Base-by-base conservation (phyloP, 2,888 invertebrate genomes). In the Ichneumoninae sp. region DNA sequence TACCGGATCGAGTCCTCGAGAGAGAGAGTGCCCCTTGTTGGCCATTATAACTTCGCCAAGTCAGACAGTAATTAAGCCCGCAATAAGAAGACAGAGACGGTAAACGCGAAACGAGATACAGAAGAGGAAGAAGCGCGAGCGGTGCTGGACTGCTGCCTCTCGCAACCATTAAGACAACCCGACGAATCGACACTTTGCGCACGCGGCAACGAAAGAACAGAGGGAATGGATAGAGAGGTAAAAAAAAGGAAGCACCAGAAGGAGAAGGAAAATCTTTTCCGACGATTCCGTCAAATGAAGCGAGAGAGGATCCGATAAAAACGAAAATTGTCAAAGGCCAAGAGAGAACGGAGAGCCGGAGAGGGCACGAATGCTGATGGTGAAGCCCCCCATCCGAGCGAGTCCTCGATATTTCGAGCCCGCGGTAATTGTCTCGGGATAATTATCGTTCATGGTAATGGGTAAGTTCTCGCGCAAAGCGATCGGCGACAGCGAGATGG, bases 61-160 rank as follows among this genome's bases (percentile, higher is more conserved):
- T 92, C 91, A 92, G 93, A 91, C 91, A 92, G 93, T 93, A 93
- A 93, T 93, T 93, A 93, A 93, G 93, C 93, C 92, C 89, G 93
- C 93, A 93, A 92, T 93, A 93, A 93, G 91, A 92, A 92, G 68
- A 85, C 74, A 66, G 75, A 71, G 85, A 76, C 65, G 26, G 33
- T 47, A 60, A 74, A 69, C 70, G 85, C n/a, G 16, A 83, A 82
- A 69, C 71, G 78, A 60, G 69, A 80, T 50, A 75, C 54, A 54
- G 63, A 26, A 70, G 70, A 50, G 52, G 13, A 69, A 66, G 60
- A 76, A 50, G 76, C 52, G 54, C 52, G 79, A 82, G 76, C 68
- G 19, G 90, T 91, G 93, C 92, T 91, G 92, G 92, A 91, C 92
- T 89, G 90, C 90, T 89, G 90, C 88, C 47, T 68, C 60, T 76